Conservation (phyloP, 2,113 vertebrate species). For the Aspiorhynchus laticeps region DNA sequence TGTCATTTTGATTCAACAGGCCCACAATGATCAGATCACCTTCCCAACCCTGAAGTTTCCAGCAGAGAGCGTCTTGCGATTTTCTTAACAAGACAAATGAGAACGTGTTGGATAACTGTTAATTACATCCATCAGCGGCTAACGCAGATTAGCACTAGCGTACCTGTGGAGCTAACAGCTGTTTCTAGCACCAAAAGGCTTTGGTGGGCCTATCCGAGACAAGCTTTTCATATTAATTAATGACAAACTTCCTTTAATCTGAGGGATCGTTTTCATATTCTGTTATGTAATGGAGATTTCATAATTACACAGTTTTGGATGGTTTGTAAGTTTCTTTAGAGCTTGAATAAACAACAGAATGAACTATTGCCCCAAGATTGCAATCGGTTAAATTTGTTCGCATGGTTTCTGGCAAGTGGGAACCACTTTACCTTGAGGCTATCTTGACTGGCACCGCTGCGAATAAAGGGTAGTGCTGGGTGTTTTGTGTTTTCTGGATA, state of each 20-base stretch:
- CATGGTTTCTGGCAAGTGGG: neutral
- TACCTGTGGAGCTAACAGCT: conserved; percentile 33
- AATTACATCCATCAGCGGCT: conserved; percentile 32
- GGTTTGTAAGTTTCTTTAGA: neutral
- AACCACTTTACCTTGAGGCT: neutral
- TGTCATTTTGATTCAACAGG: neutral
- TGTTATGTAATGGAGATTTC: neutral
- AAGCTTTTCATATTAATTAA: neutral
- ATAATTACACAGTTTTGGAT: neutral
- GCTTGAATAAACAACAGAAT: neutral
- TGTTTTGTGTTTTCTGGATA: neutral
- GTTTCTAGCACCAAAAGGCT: conserved; percentile 1
- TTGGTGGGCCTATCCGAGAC: neutral
- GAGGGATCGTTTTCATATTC: conserved; percentile 3
- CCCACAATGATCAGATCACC: neutral
- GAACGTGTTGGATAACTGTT: conserved; percentile 9
- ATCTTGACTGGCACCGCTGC: neutral
- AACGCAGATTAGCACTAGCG: conserved; percentile 9
- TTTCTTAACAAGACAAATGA: conserved; percentile 27
- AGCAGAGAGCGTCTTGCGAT: neutral
- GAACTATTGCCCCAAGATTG: neutral
- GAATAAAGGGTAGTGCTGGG: neutral
- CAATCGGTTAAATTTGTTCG: neutral
- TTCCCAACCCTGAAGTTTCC: conserved; percentile 11
- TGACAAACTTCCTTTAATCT: neutral